phyloP scores from a whole-genome alignment of 2,113 vertebrate genomes.

The Corvus hawaiiensis region DNA sequence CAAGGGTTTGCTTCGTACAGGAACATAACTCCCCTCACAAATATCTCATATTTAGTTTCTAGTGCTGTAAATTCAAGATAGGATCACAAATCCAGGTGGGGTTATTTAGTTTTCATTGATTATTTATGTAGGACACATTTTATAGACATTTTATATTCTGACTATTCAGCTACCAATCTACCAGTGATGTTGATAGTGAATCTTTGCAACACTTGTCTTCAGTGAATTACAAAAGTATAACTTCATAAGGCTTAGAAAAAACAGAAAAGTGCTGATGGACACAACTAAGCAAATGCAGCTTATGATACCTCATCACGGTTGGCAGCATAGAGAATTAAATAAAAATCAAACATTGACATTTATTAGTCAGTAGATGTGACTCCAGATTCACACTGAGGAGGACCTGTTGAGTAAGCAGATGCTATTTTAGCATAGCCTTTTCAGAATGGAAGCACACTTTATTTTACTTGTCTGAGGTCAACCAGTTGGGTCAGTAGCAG shows the following conservation, averaged over 20 bases:
- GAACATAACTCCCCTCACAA: neutral
- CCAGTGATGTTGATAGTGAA: neutral
- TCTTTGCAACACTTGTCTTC: neutral
- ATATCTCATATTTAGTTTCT: neutral
- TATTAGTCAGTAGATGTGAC: neutral
- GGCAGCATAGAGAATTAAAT: neutral
- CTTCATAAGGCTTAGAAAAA: neutral
- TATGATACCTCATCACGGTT: neutral
- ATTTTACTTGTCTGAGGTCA: conserved; percentile 5
- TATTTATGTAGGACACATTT: neutral
- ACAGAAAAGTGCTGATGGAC: neutral
- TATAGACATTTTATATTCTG: neutral
- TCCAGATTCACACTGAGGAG: neutral
- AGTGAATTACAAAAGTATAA: neutral
- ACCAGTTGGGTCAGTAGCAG: neutral
- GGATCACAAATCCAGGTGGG: neutral
- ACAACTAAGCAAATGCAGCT: neutral
- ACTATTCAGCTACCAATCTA: neutral
- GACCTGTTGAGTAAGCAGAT: conserved; percentile 17
- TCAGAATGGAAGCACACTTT: conserved; percentile 22
- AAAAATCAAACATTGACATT: neutral
- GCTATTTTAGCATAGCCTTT: conserved; percentile 24
- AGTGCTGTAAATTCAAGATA: neutral
- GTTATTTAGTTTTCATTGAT: neutral
- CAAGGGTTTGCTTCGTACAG: neutral